Base-by-base conservation (phyloP, 92 coral and sea anemone species). In the Pocillopora grandis region DNA sequence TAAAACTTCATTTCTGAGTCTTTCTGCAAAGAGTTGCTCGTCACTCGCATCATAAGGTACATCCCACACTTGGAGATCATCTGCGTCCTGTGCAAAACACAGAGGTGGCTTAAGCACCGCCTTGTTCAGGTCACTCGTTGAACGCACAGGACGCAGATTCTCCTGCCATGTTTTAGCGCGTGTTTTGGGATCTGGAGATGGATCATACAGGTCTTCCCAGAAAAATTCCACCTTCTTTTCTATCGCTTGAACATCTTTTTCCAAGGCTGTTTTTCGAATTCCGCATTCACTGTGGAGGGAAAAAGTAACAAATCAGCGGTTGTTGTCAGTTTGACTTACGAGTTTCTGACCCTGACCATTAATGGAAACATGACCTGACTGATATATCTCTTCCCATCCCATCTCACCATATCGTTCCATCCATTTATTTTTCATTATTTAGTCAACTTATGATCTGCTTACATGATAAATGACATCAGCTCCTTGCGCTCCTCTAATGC, bases 381-480 rank as follows among this genome's bases (percentile, higher is more conserved):
- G 18, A 18, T 14, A 15, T 74, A 52, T 74, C 59, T 20, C 52
- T 42, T 42, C 52, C 52, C 8, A 42, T 21, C 67, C 52, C 3
- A 75, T 35, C 52, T 19, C 65, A 36, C 3, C 9, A 1, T 6
- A 75, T 3, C 13, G 35, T 20, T 66, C 4, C 72, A 66, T n/a
- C 36, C 31, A 12, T 19, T 21, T 9, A 12, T 2, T n/a, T 27
- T 73, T 8, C 1, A 55, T 71, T 48, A 14, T 2, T 71, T 10
- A 2, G 62, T 52, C 77, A 19, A 19, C 58, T 0, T 52, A 17
- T 3, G 11, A 5, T 27, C 71, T 20, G 42, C 86, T 83, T 33
- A 83, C 86, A 73, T 74, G 86, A 83, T 83, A 62, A 62, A 57
- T 10, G 86, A 57, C 60, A 74, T 62, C 35, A 76, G 36, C 27